A percentile compares a stretch with the other conserved stretches of the same genome.
These are phyloP conservation scores for Peromyscus attwateri DNA, from an alignment of 2,797 vertebrate genomes.

Conservation along the genomic window DNA sequence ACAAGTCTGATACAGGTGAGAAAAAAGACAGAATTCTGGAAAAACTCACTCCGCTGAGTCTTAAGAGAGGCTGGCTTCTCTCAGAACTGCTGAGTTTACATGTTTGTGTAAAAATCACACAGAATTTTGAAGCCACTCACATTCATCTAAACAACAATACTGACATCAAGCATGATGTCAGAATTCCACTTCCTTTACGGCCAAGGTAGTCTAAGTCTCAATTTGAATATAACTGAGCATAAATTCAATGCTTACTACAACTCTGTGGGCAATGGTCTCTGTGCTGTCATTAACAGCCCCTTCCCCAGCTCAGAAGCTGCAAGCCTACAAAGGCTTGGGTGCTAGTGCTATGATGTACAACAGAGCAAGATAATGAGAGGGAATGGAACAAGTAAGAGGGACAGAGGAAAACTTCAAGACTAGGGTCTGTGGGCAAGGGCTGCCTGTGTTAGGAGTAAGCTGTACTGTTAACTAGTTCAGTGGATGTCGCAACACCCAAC, in stretches of 20 bases:
- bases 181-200: background rate
- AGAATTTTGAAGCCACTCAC: background rate
- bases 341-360: background rate
- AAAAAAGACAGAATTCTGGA: conserved; percentile 25
- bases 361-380: background rate
- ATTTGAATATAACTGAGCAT: background rate
- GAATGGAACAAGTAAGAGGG: background rate
- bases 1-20: background rate
- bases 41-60: conserved; percentile 17
- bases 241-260: background rate
- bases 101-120: background rate
- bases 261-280: background rate
- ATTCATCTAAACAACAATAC: accelerated
- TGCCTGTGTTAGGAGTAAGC: background rate
- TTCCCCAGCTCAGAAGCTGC: background rate
- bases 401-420: background rate
- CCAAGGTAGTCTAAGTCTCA: background rate
- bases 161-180: background rate
- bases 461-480: background rate
- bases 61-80: background rate
- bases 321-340: conserved; percentile 6
- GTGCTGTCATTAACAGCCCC: background rate
- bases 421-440: conserved; percentile 7
- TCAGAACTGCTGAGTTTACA: background rate
- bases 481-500: background rate